Percentiles rank a stretch among this genome's conserved stretches.
These are phyloP conservation scores for Microcebus lehilahytsara DNA, from an alignment of 2,113 vertebrate genomes.

Conservation along the genomic window DNA sequence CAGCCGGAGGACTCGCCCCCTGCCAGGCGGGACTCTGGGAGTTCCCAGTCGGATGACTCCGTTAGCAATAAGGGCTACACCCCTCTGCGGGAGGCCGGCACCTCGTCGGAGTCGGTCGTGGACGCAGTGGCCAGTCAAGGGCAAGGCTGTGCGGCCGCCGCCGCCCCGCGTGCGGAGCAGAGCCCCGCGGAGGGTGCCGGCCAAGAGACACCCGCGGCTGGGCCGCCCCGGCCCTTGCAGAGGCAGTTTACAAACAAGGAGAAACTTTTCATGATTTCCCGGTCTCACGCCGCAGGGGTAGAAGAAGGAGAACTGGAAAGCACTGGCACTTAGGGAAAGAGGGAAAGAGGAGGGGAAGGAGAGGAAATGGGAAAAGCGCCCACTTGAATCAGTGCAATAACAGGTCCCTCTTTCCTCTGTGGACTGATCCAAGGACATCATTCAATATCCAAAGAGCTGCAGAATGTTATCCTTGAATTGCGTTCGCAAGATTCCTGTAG, in stretches of 20 bases:
- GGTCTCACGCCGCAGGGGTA: constrained; percentile 79
- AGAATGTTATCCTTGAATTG: constrained; percentile 79
- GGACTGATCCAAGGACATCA: constrained; percentile 40
- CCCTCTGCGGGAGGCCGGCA: constrained; percentile 90
- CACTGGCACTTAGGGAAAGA: constrained; percentile 79
- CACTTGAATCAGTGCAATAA: neutral
- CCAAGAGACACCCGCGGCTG: constrained; percentile 63
- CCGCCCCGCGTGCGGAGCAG: constrained; percentile 51
- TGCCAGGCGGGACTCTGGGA: constrained; percentile 87
- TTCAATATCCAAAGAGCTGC: constrained; percentile 86
- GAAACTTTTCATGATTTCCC: constrained; percentile 90
- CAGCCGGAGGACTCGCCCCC: constrained; percentile 48
- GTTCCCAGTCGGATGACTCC: constrained; percentile 87
- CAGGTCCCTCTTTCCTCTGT: neutral
- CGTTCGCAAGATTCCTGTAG: constrained; percentile 75
- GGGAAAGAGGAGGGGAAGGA: neutral
- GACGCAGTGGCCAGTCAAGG: constrained; percentile 76
- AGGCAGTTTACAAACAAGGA: constrained; percentile 91
- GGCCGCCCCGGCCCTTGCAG: constrained; percentile 71
- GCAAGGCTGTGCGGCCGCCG: constrained; percentile 79
- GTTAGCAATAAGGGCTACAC: constrained; percentile 95
- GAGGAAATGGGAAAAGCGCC: neutral
- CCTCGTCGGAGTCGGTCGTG: constrained; percentile 90
- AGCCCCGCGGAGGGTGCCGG: constrained; percentile 77
- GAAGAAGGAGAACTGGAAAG: constrained; percentile 84